Evolutionary conservation across 2,888 invertebrate genomes (phyloP).

Genomic region (Leucophenga maculata): DNA sequence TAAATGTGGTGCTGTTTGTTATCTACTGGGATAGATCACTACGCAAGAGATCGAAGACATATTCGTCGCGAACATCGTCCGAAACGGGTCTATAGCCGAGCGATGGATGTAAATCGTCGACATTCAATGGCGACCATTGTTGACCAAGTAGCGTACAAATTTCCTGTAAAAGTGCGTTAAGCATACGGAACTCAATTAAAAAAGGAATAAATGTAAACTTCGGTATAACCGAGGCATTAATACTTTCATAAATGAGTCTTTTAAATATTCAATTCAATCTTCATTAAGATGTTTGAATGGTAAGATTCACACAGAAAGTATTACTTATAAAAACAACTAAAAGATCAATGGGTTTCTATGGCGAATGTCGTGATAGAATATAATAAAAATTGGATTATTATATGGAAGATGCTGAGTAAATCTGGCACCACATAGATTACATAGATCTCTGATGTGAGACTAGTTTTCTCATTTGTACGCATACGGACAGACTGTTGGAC

Average conservation of each 20-base stretch:
- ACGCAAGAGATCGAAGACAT: conserved; percentile 69
- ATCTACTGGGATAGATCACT: conserved; percentile 65
- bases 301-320: too few species aligned
- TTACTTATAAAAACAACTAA: too few species aligned
- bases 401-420: too few species aligned
- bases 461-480: too few species aligned
- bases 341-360: too few species aligned
- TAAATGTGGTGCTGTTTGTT: conserved; percentile 14
- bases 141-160: conserved; percentile 68
- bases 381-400: too few species aligned
- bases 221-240: background rate
- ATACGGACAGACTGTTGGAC: too few species aligned
- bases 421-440: too few species aligned
- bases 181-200: background rate
- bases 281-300: too few species aligned
- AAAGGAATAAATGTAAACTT: conserved; percentile 13
- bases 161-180: conserved; percentile 55
- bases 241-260: too few species aligned
- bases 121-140: conserved; percentile 66
- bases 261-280: background rate
- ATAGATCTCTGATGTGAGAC: too few species aligned
- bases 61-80: conserved; percentile 69
- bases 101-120: conserved; percentile 64
- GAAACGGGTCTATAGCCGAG: conserved; percentile 65
- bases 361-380: too few species aligned